Percentiles rank a stretch among this genome's conserved stretches.
phyloP scores from a whole-genome alignment of 2,113 vertebrate species.

The Mesitornis unicolor region DNA sequence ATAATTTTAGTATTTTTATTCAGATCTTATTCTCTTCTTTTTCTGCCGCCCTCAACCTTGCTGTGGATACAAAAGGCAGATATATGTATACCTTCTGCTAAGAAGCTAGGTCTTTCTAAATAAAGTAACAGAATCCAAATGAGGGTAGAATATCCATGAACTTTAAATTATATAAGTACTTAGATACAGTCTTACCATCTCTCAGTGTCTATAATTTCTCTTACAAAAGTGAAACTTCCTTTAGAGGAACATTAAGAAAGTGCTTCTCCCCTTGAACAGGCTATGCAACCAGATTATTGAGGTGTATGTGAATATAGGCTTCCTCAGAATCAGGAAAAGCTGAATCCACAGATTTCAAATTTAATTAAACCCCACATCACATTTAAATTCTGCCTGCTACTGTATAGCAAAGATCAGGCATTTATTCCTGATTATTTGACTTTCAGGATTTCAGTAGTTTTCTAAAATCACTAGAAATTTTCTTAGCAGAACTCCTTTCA shows the following conservation, averaged over 20 bases:
- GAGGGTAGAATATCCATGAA: not conserved
- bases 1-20: not conserved
- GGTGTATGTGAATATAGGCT: not conserved
- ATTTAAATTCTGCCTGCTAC: not conserved
- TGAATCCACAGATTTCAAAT: not conserved
- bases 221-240: not conserved
- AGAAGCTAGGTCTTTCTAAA: not conserved
- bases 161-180: not conserved
- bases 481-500: not conserved
- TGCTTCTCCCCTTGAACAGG: not conserved
- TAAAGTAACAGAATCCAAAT: not conserved
- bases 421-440: not conserved
- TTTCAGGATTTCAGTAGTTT: not conserved
- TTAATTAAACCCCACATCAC: not conserved
- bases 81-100: not conserved
- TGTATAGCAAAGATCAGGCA: not conserved
- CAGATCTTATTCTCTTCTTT: not conserved
- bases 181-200: not conserved
- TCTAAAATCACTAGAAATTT: accelerated
- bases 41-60: not conserved
- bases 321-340: not conserved
- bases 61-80: not conserved
- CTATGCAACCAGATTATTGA: not conserved
- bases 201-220: not conserved
- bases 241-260: not conserved